These are phyloP conservation scores for Patella caerulea DNA, from an alignment of 2,888 invertebrate species.

Conservation along the genomic window DNA sequence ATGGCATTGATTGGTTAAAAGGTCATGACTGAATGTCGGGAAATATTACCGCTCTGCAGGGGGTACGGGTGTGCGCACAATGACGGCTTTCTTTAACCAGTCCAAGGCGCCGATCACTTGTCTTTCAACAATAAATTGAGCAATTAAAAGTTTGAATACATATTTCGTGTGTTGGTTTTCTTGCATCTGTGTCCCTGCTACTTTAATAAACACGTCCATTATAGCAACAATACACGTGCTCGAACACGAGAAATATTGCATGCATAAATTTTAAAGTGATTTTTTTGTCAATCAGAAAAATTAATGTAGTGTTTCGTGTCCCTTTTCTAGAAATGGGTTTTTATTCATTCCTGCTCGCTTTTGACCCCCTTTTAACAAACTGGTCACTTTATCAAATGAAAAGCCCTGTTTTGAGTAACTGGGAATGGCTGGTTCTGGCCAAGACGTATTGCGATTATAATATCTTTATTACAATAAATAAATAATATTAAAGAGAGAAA, in stretches of 20 bases:
- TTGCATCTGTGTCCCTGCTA: neutral
- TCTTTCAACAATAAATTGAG: neutral
- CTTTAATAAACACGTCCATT: neutral
- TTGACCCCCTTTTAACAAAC: no score
- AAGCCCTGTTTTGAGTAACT: no score
- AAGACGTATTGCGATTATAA: no score
- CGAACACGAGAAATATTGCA: constrained; percentile 4
- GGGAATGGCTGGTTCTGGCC: no score
- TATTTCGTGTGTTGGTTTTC: neutral
- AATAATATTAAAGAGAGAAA: no score
- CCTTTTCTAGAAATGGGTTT: no score
- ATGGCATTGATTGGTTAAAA: constrained; percentile 22
- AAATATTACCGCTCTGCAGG: neutral
- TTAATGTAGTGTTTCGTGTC: no score
- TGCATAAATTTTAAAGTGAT: neutral
- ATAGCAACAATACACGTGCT: neutral
- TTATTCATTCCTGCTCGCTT: no score
- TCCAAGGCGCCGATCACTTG: neutral
- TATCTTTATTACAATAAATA: no score
- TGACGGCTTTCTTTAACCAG: neutral
- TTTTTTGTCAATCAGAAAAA: no score
- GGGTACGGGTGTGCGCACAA: neutral
- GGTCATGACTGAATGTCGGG: constrained; percentile 15
- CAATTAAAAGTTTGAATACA: neutral
- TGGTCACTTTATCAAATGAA: no score